phyloP scores from a whole-genome alignment of 2,797 vertebrate species.

The Pitangus sulphuratus region DNA sequence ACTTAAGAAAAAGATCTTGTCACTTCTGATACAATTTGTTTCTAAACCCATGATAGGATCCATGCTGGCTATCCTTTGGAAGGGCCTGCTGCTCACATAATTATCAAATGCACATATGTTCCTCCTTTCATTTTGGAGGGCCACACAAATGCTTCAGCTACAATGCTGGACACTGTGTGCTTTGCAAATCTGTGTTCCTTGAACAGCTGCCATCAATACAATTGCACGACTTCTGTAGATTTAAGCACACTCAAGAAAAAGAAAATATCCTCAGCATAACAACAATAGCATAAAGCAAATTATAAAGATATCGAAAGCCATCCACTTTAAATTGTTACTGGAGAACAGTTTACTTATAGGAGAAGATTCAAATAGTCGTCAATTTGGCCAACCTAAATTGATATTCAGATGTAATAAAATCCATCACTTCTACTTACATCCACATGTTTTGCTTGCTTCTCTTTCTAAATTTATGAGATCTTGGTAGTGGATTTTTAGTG shows the following conservation, averaged over 20 bases:
- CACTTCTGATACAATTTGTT: background rate
- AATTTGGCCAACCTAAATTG: background rate
- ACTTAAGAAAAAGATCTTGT: background rate
- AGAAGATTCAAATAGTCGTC: background rate
- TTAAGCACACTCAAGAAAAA: background rate
- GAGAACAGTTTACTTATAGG: background rate
- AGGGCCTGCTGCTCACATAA: background rate
- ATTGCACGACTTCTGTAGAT: background rate
- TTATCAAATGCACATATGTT: background rate
- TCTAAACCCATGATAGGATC: background rate
- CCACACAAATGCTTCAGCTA: fast-evolving
- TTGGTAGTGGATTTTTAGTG: background rate
- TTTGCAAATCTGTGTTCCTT: background rate
- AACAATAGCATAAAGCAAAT: background rate
- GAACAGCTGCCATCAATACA: background rate
- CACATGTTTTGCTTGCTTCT: background rate
- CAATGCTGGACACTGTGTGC: background rate
- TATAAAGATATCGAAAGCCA: background rate
- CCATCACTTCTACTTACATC: background rate
- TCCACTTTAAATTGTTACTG: background rate
- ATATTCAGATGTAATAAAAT: background rate
- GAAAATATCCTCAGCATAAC: background rate
- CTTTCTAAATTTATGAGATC: background rate
- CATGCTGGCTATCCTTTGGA: background rate
- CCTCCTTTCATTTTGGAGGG: background rate